Percentiles rank a stretch among this genome's conserved stretches.
Conservation (phyloP, 2,888 invertebrate genomes). For the Dryomyza anilis region DNA sequence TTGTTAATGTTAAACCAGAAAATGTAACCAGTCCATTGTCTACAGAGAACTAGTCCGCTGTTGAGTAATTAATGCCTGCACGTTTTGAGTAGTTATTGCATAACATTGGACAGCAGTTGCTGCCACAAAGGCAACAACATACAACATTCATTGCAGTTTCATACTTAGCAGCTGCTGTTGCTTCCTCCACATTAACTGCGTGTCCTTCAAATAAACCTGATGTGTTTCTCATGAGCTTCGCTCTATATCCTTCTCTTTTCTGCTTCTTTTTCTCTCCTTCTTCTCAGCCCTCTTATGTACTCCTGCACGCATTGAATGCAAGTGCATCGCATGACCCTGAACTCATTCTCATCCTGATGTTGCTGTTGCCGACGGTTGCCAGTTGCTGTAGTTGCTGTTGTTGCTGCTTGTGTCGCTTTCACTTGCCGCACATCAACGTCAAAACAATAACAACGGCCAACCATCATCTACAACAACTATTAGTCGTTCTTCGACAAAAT, state of each 20-base stretch:
- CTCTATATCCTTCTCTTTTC: not conserved
- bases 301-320: not conserved
- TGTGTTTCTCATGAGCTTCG: not conserved
- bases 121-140: not conserved
- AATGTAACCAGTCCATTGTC: no score
- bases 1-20: no score
- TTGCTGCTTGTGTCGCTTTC: slow-evolving; percentile 11
- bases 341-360: slow-evolving; percentile 1
- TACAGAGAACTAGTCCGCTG: no score
- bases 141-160: not conserved
- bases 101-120: not conserved
- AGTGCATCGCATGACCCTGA: slow-evolving; percentile 13
- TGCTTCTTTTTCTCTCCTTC: not conserved
- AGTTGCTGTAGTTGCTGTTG: not conserved
- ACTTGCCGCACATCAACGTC: not conserved
- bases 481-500: not conserved
- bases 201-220: not conserved
- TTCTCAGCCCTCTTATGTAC: not conserved
- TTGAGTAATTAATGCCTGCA: no score
- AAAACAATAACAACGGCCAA: not conserved
- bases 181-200: not conserved
- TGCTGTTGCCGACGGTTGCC: not conserved
- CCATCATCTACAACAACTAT: not conserved
- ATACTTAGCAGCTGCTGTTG: no score
- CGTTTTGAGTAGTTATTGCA: no score